Evolutionary conservation across 2,797 vertebrate genomes (phyloP), one percentile per base, ranked within the genome.

Genomic region (Scolopax bukidnonensis): DNA sequence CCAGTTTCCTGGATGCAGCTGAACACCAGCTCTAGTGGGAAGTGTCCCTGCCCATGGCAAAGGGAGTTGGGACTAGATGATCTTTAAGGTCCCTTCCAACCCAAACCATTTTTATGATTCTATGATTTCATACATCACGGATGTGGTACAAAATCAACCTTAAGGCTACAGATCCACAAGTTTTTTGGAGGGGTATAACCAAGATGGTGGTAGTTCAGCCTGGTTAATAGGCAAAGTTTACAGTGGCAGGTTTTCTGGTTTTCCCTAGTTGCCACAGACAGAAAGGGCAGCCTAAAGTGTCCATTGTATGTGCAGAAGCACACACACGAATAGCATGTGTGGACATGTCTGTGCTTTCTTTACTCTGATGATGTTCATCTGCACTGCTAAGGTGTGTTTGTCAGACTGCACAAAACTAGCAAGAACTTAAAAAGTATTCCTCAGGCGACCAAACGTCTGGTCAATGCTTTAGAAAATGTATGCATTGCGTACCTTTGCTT

Each of bases 151-250:
- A 77, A 80, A 77, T 11, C 25, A 60, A 19, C 19, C 8, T 40
- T 11, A 27, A 0, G 1, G 7, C 24, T 71, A 21, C 8, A 76
- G 17, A 56, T 2, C 0, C 4, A n/a, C 7, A 5, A 2, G 11
- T 3, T 11, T 77, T 70, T 41, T 36, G 6, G 30, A 53, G 30
- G 4, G 1, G 3, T 47, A 41, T 45, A 56, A 13, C 21, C 16
- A 14, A 59, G 10, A 11, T 25, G 10, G 9, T n/a, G 17, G 3
- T 36, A 38, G 20, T 74, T 78, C 1, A 40, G 18, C 10, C 50
- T 47, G 40, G 20, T 38, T 32, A 27, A 33, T 9, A 61, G 33
- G 5, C 17, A 48, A 30, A 54, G 12, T 27, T 14, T 32, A 41
- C 16, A 20, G 17, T 12, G 16, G 5, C 10, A 69, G 13, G 6